Percentiles rank a stretch among this genome's conserved stretches.
Conservation (phyloP, 2,113 vertebrate species). For the Protobothrops mucrosquamatus region DNA sequence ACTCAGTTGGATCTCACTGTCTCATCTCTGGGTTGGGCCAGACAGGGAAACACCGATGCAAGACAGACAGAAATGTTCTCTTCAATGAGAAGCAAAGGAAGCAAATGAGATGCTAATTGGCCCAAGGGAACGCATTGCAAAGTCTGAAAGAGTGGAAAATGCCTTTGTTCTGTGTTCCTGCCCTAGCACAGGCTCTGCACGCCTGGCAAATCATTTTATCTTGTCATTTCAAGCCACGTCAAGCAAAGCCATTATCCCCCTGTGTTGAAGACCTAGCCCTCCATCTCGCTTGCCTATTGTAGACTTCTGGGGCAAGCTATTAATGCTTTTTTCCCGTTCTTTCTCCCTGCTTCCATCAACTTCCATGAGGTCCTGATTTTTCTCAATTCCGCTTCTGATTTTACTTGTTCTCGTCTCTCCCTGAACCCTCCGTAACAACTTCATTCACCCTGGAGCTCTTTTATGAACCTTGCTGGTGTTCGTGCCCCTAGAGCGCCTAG, state of each 20-base stretch:
- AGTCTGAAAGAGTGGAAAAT: conserved; percentile 46
- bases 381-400: conserved; percentile 39
- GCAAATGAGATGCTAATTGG: conserved; percentile 34
- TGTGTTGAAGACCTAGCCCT: conserved; percentile 45
- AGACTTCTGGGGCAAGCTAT: conserved; percentile 17
- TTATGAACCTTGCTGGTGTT: conserved; percentile 32
- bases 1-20: not conserved
- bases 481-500: not conserved
- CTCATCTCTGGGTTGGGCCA: not conserved
- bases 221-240: conserved; percentile 39
- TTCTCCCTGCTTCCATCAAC: conserved; percentile 52
- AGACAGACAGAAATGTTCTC: not conserved
- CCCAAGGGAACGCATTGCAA: conserved; percentile 39
- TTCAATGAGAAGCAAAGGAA: conserved; percentile 9
- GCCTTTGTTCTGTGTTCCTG: conserved; percentile 42
- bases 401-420: conserved; percentile 45
- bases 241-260: conserved; percentile 48
- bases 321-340: conserved; percentile 41
- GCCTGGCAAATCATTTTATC: conserved; percentile 50
- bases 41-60: not conserved
- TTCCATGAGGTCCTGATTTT: conserved; percentile 37
- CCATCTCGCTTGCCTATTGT: conserved; percentile 31
- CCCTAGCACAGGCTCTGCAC: conserved; percentile 37
- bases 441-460: conserved; percentile 35
- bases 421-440: conserved; percentile 27